Base-by-base conservation (phyloP, 64 coral and sea anemone species). In the Dendrophyllia cribrosa region DNA sequence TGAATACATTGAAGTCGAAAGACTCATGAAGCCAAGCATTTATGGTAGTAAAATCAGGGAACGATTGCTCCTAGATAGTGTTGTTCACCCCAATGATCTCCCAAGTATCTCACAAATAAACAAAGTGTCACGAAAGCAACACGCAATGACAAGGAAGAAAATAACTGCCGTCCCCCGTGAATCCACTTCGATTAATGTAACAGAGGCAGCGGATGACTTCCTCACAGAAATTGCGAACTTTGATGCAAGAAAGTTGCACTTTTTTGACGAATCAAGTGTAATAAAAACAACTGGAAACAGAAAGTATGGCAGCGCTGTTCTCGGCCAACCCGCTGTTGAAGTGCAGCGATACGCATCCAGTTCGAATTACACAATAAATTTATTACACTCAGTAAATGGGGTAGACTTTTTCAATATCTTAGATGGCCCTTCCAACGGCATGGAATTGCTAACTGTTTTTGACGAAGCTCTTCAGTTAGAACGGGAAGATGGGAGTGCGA, bases 51-150 rank as follows among this genome's bases (percentile, higher is more conserved):
- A 87, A 87, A 11, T 87, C 50, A 47, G 47, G 50, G 65, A 87
- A 51, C 46, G 85, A 87, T 52, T 86, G 7, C n/a, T 86, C 19
- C 59, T 86, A 44, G 83, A 51, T 86, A 63, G 83, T 13, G 60
- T 62, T 45, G 82, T 86, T 19, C 82, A 67, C 56, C 82, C 82
- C 0, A 59, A 26, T 3, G 82, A 86, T 50, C 24, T 86, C n/a
- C 82, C 82, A 24, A 86, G 82, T 70, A 26, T 70, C 44, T 86
- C 82, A 71, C 65, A 72, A 87, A 87, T 72, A 87, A 87, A 87
- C 52, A 44, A 51, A 88, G 71, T 74, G 5, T 52, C 58, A 14
- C 58, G 58, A n/a, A 64, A 70, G 47, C 23, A 43, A n/a, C n/a
- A n/a, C n/a, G n/a, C 58, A 46, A 72, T 73, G 67, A 20, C 67